These are phyloP conservation scores for Caerostris extrusa DNA, from an alignment of 1,140 invertebrate genomes.

Conservation along the genomic window DNA sequence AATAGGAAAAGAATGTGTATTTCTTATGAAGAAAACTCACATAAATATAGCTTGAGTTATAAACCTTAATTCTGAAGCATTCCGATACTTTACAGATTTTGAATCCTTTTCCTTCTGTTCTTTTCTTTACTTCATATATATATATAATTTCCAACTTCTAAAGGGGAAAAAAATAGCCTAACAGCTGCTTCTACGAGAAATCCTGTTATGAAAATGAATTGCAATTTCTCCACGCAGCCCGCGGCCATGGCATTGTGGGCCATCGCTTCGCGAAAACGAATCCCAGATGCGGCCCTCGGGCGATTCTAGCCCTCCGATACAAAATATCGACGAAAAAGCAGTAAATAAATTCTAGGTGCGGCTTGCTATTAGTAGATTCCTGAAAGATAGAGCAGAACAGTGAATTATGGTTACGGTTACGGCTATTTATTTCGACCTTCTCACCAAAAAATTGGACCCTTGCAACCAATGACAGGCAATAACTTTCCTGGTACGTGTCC, in stretches of 20 bases:
- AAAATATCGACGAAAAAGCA: too few species aligned
- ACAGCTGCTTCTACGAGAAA: conserved; percentile 20
- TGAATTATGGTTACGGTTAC: conserved; percentile 57
- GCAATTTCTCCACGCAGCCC: background rate
- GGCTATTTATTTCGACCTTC: conserved; percentile 8
- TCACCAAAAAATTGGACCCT: background rate
- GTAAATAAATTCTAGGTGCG: conserved; percentile 24
- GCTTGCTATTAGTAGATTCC: conserved; percentile 63
- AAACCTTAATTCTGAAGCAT: background rate
- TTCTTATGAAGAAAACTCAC: too few species aligned
- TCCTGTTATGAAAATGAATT: conserved; percentile 71
- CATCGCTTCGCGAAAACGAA: conserved; percentile 23
- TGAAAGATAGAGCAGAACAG: conserved; percentile 50
- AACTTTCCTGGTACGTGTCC: background rate
- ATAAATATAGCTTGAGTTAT: too few species aligned
- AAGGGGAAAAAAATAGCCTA: background rate
- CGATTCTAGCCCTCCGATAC: background rate
- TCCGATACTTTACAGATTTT: background rate
- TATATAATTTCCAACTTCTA: background rate
- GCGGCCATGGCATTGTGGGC: conserved; percentile 37
- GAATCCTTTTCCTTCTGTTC: background rate
- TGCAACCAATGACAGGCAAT: conserved; percentile 1
- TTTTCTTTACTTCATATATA: too few species aligned
- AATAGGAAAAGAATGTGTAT: too few species aligned
- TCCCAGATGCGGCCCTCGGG: background rate